Conservation (phyloP, 2,888 invertebrate genomes). For the Suillia variegata region DNA sequence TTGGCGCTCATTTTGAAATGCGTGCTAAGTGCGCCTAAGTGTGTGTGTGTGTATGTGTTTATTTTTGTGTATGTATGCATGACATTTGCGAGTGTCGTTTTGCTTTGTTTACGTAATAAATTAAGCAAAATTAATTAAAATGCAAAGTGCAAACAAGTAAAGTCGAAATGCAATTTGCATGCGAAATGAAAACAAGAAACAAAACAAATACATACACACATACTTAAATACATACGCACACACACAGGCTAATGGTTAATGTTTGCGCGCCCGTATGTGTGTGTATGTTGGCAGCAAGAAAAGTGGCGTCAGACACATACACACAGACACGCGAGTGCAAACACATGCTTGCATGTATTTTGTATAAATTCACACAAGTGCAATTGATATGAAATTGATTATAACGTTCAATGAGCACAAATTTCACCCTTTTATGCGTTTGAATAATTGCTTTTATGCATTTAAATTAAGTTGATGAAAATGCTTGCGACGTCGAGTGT, state of each 20-base stretch:
- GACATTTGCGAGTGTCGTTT: not conserved
- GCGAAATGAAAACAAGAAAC: constrained; percentile 7
- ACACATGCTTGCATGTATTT: not conserved
- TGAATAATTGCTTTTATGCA: not conserved
- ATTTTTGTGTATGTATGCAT: not conserved
- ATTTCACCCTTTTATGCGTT: not conserved
- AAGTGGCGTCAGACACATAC: too few relatives aligned
- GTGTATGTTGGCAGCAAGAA: too few relatives aligned
- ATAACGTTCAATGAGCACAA: not conserved
- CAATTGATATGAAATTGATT: not conserved
- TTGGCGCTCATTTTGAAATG: not conserved
- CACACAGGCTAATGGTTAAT: too few relatives aligned
- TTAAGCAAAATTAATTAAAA: constrained; percentile 29
- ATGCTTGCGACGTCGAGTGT: not conserved
- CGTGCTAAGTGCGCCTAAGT: not conserved
- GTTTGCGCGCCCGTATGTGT: too few relatives aligned
- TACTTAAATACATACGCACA: not conserved
- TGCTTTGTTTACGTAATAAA: constrained; percentile 14
- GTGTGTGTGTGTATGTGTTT: not conserved
- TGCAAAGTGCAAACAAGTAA: constrained; percentile 22
- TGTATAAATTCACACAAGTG: too few relatives aligned
- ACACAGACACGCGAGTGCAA: not conserved
- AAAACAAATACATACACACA: constrained; percentile 16
- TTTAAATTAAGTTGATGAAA: not conserved
- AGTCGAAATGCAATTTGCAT: constrained; percentile 3